Evolutionary conservation across 2,113 vertebrate genomes (phyloP), one percentile per base, ranked within the genome.

Genomic region (Tympanuchus pallidicinctus): DNA sequence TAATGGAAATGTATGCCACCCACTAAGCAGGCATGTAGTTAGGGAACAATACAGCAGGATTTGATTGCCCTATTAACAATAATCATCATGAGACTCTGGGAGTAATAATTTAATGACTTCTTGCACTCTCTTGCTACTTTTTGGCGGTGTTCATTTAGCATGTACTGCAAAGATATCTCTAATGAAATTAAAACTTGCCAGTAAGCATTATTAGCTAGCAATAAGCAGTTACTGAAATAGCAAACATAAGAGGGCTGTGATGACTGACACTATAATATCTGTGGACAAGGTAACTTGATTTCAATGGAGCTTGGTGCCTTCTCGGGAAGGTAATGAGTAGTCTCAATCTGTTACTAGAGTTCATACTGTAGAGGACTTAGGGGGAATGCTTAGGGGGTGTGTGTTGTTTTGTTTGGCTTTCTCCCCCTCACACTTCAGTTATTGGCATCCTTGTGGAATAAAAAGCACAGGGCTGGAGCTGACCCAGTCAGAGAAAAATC

Each of bases 41-140:
- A 96, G 87, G 89, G 96, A 96, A 96, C 94, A 97, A 95, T 97
- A 85, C 94, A 96, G 93, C 86, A 94, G 92, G 93, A 96, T 95
- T 96, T 97, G 96, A 97, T 97, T 97, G 94, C 95, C 95, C 95
- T 97, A 96, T 97, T 97, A 97, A 96, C 96, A 96, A 92, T 96
- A 97, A 96, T 97, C 96, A 96, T 97, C 34, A 3, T 95, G 96
- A 97, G 96, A 96, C 96, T 95, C 93, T 94, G 94, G 90, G 95
- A 97, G 93, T 94, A 97, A 96, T 96, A 97, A 97, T 97, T 97
- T 97, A 97, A 97, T 95, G 96, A 97, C 96, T 96, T 97, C 78
- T 95, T 96, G 92, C 90, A 96, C 94, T 96, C 96, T 95, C 91
- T 90, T 94, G 95, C 89, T 96, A 95, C 94, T 94, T 97, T 97